Percentiles rank a stretch among this genome's conserved stretches.
phyloP scores from a whole-genome alignment of 2,113 vertebrate species.

The Ginglymostoma cirratum region DNA sequence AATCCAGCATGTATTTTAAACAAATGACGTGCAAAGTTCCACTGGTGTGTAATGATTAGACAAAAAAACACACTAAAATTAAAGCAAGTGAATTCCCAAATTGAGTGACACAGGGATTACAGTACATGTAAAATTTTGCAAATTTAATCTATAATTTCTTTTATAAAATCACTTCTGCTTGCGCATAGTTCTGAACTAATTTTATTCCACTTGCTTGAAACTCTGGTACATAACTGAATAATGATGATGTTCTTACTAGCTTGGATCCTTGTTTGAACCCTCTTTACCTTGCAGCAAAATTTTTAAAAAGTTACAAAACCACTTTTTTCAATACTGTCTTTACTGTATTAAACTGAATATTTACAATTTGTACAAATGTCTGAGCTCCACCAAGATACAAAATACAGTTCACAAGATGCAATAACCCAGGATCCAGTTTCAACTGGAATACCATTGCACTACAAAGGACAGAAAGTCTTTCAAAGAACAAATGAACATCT shows the following conservation, averaged over 20 bases:
- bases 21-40: not conserved
- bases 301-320: conserved; percentile 55
- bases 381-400: conserved; percentile 73
- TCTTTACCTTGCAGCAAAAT: not conserved
- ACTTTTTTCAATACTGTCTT: conserved; percentile 71
- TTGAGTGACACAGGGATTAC: conserved; percentile 7
- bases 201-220: not conserved
- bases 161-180: not conserved
- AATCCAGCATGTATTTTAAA: conserved; percentile 17
- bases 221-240: not conserved
- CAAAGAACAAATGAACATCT: conserved; percentile 53
- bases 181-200: not conserved
- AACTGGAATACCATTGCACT: conserved; percentile 57
- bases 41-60: not conserved
- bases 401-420: conserved; percentile 67
- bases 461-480: conserved; percentile 55
- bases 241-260: not conserved
- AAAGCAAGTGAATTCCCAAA: not conserved
- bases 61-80: not conserved
- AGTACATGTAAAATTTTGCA: not conserved
- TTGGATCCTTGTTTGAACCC: too few species aligned
- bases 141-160: not conserved
- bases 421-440: conserved; percentile 54
- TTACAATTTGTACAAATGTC: conserved; percentile 92
- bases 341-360: conserved; percentile 90